Evolutionary conservation across 1,140 invertebrate genomes (phyloP).

Genomic region (Lanistes nyassanus): DNA sequence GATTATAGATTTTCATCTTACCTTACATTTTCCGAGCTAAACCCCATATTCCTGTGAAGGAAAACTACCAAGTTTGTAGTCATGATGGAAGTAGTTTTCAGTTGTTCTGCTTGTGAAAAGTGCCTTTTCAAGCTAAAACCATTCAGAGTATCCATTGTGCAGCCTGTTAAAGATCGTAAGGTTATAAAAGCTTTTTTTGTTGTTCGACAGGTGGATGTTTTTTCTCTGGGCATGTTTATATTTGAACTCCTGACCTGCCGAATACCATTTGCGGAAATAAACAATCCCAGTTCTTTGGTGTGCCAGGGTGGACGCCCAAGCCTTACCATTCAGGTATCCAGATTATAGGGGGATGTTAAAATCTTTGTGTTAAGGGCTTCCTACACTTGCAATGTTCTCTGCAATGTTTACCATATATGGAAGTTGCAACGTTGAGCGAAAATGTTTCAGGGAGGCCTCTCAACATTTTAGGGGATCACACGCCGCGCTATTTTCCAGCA

Average conservation of each 20-base stretch:
- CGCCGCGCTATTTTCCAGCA: no score
- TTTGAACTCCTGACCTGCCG: conserved; percentile 94
- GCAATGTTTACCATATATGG: no score
- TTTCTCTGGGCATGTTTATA: conserved; percentile 99
- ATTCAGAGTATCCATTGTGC: not conserved
- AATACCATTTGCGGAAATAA: conserved; percentile 87
- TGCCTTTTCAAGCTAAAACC: not conserved
- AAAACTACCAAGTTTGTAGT: not conserved
- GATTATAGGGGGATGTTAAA: no score
- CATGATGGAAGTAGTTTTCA: not conserved
- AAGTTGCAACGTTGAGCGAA: no score
- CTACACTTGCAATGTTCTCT: no score
- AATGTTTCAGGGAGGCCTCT: no score
- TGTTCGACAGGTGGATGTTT: conserved; percentile 86
- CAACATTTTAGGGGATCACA: no score
- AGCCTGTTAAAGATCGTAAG: no score
- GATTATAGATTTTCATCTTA: no score
- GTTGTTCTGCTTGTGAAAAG: not conserved
- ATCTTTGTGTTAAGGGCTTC: no score
- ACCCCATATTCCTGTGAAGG: not conserved
- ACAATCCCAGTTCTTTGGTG: conserved; percentile 87
- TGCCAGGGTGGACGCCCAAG: conserved; percentile 92
- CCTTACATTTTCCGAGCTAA: not conserved
- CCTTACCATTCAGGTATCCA: conserved; percentile 82
- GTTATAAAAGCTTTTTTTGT: conserved; percentile 15